A percentile compares a stretch with the other conserved stretches of the same genome.
Evolutionary conservation across 2,113 vertebrate genomes (phyloP).

Genomic region (Pangasianodon hypophthalmus): DNA sequence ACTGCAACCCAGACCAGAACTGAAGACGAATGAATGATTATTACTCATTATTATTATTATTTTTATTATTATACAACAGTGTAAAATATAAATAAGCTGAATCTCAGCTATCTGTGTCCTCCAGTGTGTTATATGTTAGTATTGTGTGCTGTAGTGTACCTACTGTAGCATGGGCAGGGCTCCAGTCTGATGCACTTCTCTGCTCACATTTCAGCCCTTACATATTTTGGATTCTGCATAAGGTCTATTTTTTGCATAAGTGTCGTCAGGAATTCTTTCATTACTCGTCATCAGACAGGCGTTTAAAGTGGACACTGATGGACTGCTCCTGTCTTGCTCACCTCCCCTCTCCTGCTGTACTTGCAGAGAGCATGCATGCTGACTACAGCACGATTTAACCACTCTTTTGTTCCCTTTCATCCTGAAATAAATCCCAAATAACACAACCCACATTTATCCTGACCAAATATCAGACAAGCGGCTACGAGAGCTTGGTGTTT

Average conservation of each 20-base stretch:
- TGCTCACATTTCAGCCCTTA: neutral
- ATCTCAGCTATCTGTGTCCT: neutral
- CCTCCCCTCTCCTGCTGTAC: neutral
- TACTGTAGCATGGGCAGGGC: neutral
- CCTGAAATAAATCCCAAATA: too few species aligned
- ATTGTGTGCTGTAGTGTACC: neutral
- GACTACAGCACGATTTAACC: neutral
- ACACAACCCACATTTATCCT: too few species aligned
- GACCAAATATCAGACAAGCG: neutral
- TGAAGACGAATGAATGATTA: neutral
- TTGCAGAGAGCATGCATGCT: slow-evolving; percentile 1
- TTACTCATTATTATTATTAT: neutral
- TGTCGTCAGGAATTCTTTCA: neutral
- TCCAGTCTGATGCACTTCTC: neutral
- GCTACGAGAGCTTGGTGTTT: neutral
- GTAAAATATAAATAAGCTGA: neutral
- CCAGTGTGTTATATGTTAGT: neutral
- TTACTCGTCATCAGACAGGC: neutral
- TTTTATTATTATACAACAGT: neutral
- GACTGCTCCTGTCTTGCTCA: neutral
- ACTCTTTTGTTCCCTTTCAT: neutral
- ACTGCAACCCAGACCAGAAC: neutral
- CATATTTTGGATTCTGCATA: neutral
- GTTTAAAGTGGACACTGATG: neutral
- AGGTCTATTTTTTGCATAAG: neutral